Evolutionary conservation across 2,113 vertebrate species (phyloP).

Genomic region (Rallus limicola): DNA sequence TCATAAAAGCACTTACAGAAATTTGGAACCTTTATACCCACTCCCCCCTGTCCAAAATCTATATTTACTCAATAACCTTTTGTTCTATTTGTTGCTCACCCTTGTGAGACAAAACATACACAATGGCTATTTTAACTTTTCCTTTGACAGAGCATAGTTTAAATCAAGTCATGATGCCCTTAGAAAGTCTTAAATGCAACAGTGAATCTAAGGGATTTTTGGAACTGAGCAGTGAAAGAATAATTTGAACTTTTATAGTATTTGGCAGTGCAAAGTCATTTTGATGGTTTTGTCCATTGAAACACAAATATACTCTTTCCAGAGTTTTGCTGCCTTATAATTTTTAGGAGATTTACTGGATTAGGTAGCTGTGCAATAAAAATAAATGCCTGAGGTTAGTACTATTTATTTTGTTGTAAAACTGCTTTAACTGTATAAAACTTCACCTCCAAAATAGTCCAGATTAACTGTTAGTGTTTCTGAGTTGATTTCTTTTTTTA

Average conservation of each 20-base stretch:
- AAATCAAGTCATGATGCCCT: not conserved
- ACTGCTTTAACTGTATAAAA: not conserved
- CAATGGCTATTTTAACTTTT: not conserved
- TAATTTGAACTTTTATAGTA: not conserved
- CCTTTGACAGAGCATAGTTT: not conserved
- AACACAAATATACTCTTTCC: not conserved
- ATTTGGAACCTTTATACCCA: not conserved
- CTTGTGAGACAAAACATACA: not conserved
- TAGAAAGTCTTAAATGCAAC: not conserved
- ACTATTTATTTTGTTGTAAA: not conserved
- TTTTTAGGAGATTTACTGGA: not conserved
- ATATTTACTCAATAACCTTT: slow-evolving; percentile 54
- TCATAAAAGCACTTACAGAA: slow-evolving; percentile 37
- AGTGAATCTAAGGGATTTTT: not conserved
- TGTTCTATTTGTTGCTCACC: not conserved
- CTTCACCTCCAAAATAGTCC: not conserved
- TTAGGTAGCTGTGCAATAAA: slow-evolving; percentile 2
- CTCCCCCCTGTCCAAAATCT: slow-evolving; percentile 26
- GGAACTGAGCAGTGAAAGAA: not conserved
- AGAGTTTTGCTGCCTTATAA: not conserved
- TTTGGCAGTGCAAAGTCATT: not conserved
- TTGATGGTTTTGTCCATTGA: not conserved
- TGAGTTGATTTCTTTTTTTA: not conserved
- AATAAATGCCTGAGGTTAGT: not conserved
- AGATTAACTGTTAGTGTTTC: not conserved